phyloP scores from a whole-genome alignment of 2,888 invertebrate genomes.

The Ypsolopha scabrella region DNA sequence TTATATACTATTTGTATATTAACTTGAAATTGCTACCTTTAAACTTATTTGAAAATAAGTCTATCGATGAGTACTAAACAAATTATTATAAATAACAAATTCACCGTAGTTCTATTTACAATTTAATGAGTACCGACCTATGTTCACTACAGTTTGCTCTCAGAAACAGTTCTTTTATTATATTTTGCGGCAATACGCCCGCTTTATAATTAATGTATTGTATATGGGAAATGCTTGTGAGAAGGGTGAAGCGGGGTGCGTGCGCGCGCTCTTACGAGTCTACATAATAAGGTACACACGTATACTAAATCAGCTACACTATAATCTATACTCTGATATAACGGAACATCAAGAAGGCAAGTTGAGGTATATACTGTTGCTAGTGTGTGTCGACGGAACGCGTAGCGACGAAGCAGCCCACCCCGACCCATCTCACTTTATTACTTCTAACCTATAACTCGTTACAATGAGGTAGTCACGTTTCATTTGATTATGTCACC shows the following conservation, averaged over 20 bases:
- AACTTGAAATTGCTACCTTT: slow-evolving; percentile 53
- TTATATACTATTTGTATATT: slow-evolving; percentile 36
- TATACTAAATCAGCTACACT: background rate
- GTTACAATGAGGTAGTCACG: slow-evolving; percentile 63
- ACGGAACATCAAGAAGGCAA: slow-evolving; percentile 32
- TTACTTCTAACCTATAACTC: slow-evolving; percentile 38
- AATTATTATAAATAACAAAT: slow-evolving; percentile 66
- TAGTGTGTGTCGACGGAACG: background rate
- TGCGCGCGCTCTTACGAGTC: slow-evolving; percentile 1
- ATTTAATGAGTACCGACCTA: slow-evolving; percentile 42
- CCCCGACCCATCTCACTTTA: slow-evolving; percentile 31
- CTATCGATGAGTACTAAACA: slow-evolving; percentile 57
- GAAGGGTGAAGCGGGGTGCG: slow-evolving; percentile 8
- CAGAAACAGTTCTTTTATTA: slow-evolving; percentile 45
- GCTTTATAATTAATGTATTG: slow-evolving; percentile 12
- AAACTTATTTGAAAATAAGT: slow-evolving; percentile 61
- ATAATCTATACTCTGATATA: background rate
- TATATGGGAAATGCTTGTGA: slow-evolving; percentile 3
- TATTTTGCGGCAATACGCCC: slow-evolving; percentile 16
- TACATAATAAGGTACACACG: slow-evolving; percentile 12
- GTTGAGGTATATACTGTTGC: slow-evolving; percentile 21
- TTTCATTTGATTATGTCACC: slow-evolving; percentile 47
- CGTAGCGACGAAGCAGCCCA: slow-evolving; percentile 12
- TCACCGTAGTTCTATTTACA: slow-evolving; percentile 58
- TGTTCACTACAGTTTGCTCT: slow-evolving; percentile 49